phyloP scores from a whole-genome alignment of 2,888 invertebrate genomes.

The Sminthurinus aureus region DNA sequence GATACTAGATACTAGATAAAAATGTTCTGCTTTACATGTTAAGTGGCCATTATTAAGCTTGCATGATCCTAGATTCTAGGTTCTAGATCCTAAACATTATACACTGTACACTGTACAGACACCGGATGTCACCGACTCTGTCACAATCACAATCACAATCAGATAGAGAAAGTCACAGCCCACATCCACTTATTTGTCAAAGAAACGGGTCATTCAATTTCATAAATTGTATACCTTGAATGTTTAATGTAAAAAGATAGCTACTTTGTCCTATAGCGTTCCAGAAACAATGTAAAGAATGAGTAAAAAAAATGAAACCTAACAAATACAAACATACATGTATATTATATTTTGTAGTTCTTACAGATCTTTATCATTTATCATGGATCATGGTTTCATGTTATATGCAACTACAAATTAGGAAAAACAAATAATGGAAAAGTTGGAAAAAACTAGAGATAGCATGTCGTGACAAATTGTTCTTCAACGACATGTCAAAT shows the following conservation, averaged over 20 bases:
- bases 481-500: background rate
- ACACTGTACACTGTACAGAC: background rate
- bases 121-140: constrained; percentile 13
- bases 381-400: background rate
- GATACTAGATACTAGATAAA: background rate
- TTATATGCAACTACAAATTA: background rate
- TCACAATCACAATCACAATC: background rate
- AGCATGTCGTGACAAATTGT: background rate
- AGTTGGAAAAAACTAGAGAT: no score
- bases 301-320: no score
- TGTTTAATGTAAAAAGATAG: no score
- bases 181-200: no score
- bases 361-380: background rate
- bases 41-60: constrained; percentile 12
- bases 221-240: background rate
- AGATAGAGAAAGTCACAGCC: background rate
- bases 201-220: constrained; percentile 11
- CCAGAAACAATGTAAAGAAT: no score
- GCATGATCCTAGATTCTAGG: background rate
- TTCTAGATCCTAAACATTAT: background rate
- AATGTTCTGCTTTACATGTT: background rate
- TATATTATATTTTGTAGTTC: no score
- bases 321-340: no score
- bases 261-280: background rate
- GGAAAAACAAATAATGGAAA: no score